Conservation (phyloP, 2,888 invertebrate genomes). For the Deroplatys truncata region DNA sequence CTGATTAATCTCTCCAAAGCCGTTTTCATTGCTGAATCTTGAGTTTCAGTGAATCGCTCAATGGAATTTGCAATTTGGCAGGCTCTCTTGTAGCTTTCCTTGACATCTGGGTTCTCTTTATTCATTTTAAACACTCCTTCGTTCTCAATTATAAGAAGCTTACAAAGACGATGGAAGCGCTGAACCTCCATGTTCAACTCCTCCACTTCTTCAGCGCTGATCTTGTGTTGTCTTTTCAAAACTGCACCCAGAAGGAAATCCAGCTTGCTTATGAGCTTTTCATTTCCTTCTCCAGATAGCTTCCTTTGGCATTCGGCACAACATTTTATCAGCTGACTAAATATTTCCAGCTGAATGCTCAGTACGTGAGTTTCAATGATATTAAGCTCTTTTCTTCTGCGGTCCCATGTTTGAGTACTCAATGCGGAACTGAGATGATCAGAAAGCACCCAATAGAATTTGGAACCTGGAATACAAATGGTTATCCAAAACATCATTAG, state of each 20-base stretch:
- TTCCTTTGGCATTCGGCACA: not conserved
- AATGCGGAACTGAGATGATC: not conserved
- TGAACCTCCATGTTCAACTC: constrained; percentile 39
- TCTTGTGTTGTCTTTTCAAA: constrained; percentile 31
- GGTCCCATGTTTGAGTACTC: not conserved
- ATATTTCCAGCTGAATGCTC: constrained; percentile 34
- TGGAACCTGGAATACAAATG: not conserved
- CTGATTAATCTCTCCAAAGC: constrained; percentile 31
- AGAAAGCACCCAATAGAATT: not conserved
- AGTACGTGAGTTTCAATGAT: constrained; percentile 16
- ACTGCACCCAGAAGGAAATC: constrained; percentile 34
- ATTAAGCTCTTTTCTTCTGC: not conserved
- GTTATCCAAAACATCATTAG: not conserved
- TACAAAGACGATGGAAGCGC: constrained; percentile 37
- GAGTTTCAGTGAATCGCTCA: constrained; percentile 28
- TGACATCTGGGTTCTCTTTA: constrained; percentile 1
- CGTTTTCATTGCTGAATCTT: constrained; percentile 31
- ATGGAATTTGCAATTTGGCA: constrained; percentile 27
- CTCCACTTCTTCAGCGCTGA: constrained; percentile 39
- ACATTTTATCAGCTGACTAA: constrained; percentile 7
- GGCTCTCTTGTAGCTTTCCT: constrained; percentile 12
- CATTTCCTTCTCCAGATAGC: constrained; percentile 21
- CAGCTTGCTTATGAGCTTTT: constrained; percentile 22
- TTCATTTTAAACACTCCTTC: not conserved
- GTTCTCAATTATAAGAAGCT: constrained; percentile 32